A percentile compares a stretch with the other conserved stretches of the same genome.
phyloP scores from a whole-genome alignment of 2,113 vertebrate genomes.

The Desmodus rotundus region DNA sequence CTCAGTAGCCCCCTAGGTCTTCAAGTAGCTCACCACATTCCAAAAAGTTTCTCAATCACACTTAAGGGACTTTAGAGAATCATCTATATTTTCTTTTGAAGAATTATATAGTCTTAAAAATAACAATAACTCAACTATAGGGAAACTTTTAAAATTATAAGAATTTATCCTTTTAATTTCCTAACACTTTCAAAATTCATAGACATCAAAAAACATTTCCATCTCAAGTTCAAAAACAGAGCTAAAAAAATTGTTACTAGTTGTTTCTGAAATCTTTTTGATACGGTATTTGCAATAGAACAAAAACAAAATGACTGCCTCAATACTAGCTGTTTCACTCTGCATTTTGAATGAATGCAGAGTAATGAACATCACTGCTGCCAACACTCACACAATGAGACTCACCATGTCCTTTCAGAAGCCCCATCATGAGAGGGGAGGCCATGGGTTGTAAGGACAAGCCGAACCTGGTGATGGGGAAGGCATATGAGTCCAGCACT shows the following conservation, averaged over 20 bases:
- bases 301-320: neutral
- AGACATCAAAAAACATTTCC: neutral
- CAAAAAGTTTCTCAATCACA: neutral
- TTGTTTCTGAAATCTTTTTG: conserved; percentile 27
- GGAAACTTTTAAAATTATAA: neutral
- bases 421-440: neutral
- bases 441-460: neutral
- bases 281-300: neutral
- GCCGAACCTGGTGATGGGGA: neutral
- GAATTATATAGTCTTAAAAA: neutral
- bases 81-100: conserved; percentile 28
- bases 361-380: neutral
- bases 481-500: neutral
- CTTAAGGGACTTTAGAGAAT: neutral
- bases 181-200: conserved; percentile 6
- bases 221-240: conserved; percentile 22
- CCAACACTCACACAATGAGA: neutral
- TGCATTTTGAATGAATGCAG: neutral
- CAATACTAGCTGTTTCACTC: neutral
- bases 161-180: conserved; percentile 25
- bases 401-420: conserved; percentile 54
- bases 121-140: neutral
- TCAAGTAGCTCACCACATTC: neutral
- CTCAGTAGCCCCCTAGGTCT: conserved; percentile 13
- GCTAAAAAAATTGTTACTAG: neutral